Base-by-base conservation (phyloP, 2,888 invertebrate genomes). In the Dinocampus coccinellae region DNA sequence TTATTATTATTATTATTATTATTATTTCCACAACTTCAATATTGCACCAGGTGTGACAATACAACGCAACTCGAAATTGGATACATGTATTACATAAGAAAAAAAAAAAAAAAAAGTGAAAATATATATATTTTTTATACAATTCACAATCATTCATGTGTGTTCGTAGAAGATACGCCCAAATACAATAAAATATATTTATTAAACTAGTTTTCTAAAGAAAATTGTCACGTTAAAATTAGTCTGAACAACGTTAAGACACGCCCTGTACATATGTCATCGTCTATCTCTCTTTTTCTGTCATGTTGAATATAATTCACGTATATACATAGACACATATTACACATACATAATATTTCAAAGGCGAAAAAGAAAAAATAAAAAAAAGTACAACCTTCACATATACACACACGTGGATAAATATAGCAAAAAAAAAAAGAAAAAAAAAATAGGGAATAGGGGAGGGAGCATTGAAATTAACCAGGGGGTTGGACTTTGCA, bases 251-350 rank as follows among this genome's bases (percentile, higher is more conserved):
- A 52, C 47, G 62, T 42, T 52, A 57, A n/a, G 55, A 60, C 74
- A 73, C 77, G 74, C 76, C 77, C 76, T 71, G 70, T 75, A 73
- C 77, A 77, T 74, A 77, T 77, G 77, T 69, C 76, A 61, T 39
- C 64, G 70, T 42, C 34, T 26, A 71, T 69, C 53, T 57, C 63
- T 65, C 65, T 64, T 42, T 33, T 29, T 47, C 16, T 68, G 26
- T 11, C 22, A 52, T 13, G 20, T 16, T 47, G 16, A 47, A 47
- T 47, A 47, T 47, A 9, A 29, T 29, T 7, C 7, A 29, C n/a
- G n/a, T 29, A 29, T 7, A 29, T 29, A 29, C 29, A 29, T 29
- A 29, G 3, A 29, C 7, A 29, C 7, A 7, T 29, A 29, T 33
- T 42, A 39, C 34, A 39, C 65, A 42, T 53, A 65, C 60, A 62